Evolutionary conservation across 1,140 invertebrate genomes (phyloP).

Genomic region (Danaus plexippus): DNA sequence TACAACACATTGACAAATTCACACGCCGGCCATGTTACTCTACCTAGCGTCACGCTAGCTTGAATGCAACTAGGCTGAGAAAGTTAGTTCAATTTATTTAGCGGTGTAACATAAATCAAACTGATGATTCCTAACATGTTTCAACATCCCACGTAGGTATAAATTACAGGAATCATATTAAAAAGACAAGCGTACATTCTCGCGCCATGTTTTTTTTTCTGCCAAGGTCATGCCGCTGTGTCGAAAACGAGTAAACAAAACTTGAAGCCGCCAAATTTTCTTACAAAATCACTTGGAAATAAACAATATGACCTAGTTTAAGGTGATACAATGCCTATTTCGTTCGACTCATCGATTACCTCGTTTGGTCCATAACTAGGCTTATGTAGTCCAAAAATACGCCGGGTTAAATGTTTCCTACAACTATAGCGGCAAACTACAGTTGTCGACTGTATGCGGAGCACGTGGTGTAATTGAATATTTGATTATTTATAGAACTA

Average conservation of each 20-base stretch:
- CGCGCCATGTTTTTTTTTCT: conserved; percentile 68
- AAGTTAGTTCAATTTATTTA: conserved; percentile 52
- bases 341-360: conserved; percentile 58
- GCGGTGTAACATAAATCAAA: conserved; percentile 51
- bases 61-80: conserved; percentile 45
- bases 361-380: conserved; percentile 41
- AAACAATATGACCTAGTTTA: conserved; percentile 10
- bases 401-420: conserved; percentile 39
- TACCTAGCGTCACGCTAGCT: conserved; percentile 62
- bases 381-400: conserved; percentile 54
- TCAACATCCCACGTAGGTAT: conserved; percentile 16
- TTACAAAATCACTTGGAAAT: conserved; percentile 5
- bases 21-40: conserved; percentile 66
- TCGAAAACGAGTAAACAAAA: conserved; percentile 67
- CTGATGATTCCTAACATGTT: conserved; percentile 18
- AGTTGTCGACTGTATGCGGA: conserved; percentile 5
- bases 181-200: conserved; percentile 52
- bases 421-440: conserved; percentile 19
- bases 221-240: conserved; percentile 65
- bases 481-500: conserved; percentile 3
- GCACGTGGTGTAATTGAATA: conserved; percentile 23
- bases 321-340: conserved; percentile 4
- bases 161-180: conserved; percentile 37
- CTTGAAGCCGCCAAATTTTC: conserved; percentile 30
- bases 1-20: conserved; percentile 49